Evolutionary conservation across 2,113 vertebrate species (phyloP), one percentile per base, ranked within the genome.

Genomic region (Rhadina sibilatrix): DNA sequence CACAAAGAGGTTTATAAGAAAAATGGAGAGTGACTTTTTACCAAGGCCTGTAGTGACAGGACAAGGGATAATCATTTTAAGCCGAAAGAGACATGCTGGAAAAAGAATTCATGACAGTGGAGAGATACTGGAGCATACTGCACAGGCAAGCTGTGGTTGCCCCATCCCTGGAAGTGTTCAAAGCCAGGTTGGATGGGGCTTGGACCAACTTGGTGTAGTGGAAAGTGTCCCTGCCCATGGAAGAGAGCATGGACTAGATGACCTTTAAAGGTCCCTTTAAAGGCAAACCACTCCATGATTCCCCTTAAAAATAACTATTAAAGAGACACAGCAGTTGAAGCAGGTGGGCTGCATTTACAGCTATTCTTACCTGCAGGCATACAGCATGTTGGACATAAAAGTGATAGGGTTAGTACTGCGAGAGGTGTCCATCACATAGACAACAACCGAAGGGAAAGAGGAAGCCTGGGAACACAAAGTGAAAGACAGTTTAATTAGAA

Each of bases 321-420:
- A 31, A 79, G 57, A 64, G 37, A 63, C 44, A 57, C 3, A 42
- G 75, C 19, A 60, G 57, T 35, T 42, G 57, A 54, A 72, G 49
- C 15, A 89, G 17, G 61, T 2, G 21, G 28, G 38, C 44, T 54
- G 38, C 46, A n/a, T 21, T 59, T 59, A 21, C 78, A 86, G 60
- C 35, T 60, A n/a, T 27, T 65, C 96, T 95, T 90, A 99, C 99
- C 99, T 99, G 99, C 99, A 99, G 86, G 99, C 99, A 46, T 99
- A 99, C 7, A 99, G 98, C 99, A 99, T 99, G 96, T 99, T 99
- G 95, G 99, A 99, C 99, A 99, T 99, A 94, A 99, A 99, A 25
- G 99, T 99, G 94, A 99, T 98, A 2, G 99, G 99, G 92, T 96
- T 99, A 54, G 99, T 99, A 83, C 99, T 99, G 94, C 99, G 98